A percentile compares a stretch with the other conserved stretches of the same genome.
phyloP scores from a whole-genome alignment of 2,888 invertebrate genomes.

The Acrobasis consociella region DNA sequence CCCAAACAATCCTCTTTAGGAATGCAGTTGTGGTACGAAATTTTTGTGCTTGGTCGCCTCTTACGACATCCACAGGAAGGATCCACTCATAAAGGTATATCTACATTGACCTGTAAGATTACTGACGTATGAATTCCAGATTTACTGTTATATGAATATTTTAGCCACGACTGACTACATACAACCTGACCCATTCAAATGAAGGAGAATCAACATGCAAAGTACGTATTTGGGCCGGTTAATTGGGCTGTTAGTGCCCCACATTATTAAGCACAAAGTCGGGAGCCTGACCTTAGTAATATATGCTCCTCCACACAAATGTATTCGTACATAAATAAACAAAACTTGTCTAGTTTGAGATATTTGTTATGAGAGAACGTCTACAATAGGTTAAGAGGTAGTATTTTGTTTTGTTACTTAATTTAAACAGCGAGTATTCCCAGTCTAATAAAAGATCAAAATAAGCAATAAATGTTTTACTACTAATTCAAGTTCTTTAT shows the following conservation, averaged over 20 bases:
- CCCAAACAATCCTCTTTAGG: too few species aligned
- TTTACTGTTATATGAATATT: neutral
- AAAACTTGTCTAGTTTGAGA: neutral
- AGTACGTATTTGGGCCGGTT: constrained; percentile 26
- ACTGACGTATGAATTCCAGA: too few species aligned
- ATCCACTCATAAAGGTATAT: too few species aligned
- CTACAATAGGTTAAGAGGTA: neutral
- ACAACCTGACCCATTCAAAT: constrained; percentile 29
- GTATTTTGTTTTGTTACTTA: neutral
- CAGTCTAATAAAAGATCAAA: too few species aligned
- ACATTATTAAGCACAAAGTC: constrained; percentile 25
- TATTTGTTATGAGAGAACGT: neutral
- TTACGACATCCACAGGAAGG: too few species aligned
- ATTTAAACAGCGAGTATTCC: too few species aligned
- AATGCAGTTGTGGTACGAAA: too few species aligned
- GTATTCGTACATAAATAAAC: neutral
- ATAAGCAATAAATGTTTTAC: too few species aligned
- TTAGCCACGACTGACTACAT: neutral
- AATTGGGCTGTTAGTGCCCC: constrained; percentile 28
- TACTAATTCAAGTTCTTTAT: too few species aligned
- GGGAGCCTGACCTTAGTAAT: neutral
- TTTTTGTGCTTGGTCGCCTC: too few species aligned
- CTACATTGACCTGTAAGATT: too few species aligned
- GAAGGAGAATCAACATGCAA: constrained; percentile 27
- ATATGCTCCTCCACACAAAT: constrained; percentile 2